Evolutionary conservation across 1,140 invertebrate genomes (phyloP).

Genomic region (Scaptomyza hsui): DNA sequence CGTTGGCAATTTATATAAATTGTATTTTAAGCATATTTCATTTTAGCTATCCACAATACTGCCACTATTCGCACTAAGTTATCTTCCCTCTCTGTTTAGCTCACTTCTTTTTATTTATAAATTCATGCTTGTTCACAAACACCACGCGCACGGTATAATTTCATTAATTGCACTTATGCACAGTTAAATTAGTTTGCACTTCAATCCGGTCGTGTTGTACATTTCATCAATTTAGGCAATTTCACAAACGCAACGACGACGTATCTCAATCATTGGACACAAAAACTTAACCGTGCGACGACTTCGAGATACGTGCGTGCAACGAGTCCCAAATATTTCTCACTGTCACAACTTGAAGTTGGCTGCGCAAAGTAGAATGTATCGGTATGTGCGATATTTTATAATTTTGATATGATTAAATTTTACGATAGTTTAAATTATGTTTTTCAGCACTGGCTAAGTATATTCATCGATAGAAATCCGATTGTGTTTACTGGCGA

Average conservation of each 20-base stretch:
- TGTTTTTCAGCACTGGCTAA: background rate
- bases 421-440: background rate
- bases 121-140: constrained; percentile 14
- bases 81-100: constrained; percentile 25
- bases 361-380: background rate
- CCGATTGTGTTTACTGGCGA: too few species aligned
- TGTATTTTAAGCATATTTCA: constrained; percentile 75
- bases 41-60: constrained; percentile 44
- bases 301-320: constrained; percentile 26
- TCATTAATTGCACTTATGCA: constrained; percentile 39
- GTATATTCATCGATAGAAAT: background rate
- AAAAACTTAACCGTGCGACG: constrained; percentile 11
- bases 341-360: constrained; percentile 16
- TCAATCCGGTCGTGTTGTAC: constrained; percentile 22
- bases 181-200: constrained; percentile 22
- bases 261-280: constrained; percentile 30
- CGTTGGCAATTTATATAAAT: constrained; percentile 69
- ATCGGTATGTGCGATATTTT: constrained; percentile 14
- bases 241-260: constrained; percentile 49
- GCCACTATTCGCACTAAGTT: constrained; percentile 38
- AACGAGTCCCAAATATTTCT: constrained; percentile 35
- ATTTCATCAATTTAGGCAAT: constrained; percentile 63
- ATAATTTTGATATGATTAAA: too few species aligned
- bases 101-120: constrained; percentile 27
- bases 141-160: constrained; percentile 15